Percentiles rank a stretch among this genome's conserved stretches.
Evolutionary conservation across 2,888 invertebrate species (phyloP).

Genomic region (Ophion ellenae): DNA sequence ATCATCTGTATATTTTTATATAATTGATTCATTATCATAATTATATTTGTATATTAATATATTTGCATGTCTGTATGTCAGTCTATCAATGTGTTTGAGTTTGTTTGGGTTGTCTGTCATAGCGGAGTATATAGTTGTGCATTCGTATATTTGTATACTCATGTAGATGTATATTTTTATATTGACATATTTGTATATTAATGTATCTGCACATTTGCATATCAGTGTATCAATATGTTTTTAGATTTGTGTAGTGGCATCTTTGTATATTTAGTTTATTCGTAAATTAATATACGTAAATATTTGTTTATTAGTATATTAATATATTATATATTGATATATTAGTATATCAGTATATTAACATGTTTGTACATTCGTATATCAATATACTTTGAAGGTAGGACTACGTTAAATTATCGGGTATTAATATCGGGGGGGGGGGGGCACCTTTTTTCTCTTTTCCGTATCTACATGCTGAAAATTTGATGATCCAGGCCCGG

Average conservation of each 20-base stretch:
- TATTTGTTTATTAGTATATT: no score
- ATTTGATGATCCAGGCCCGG: conserved; percentile 31
- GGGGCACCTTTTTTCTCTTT: not conserved
- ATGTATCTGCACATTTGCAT: not conserved
- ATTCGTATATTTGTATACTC: not conserved
- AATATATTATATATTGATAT: no score
- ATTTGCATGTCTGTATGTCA: not conserved
- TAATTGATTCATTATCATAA: not conserved
- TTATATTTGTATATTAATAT: not conserved
- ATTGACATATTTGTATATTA: not conserved
- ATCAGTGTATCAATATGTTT: not conserved
- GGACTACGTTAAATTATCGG: not conserved
- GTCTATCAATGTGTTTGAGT: not conserved
- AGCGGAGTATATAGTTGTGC: no score
- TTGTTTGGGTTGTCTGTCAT: no score
- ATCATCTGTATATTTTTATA: not conserved
- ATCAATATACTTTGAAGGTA: not conserved
- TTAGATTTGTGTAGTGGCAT: not conserved
- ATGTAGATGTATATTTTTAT: not conserved
- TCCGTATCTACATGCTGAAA: not conserved
- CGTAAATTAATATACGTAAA: no score
- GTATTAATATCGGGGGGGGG: not conserved
- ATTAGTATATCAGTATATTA: not conserved
- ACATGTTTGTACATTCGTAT: not conserved
- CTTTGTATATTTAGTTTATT: no score